A percentile compares a stretch with the other conserved stretches of the same genome.
These are phyloP conservation scores for Vireo altiloquus DNA, from an alignment of 2,113 vertebrate species.

Conservation along the genomic window DNA sequence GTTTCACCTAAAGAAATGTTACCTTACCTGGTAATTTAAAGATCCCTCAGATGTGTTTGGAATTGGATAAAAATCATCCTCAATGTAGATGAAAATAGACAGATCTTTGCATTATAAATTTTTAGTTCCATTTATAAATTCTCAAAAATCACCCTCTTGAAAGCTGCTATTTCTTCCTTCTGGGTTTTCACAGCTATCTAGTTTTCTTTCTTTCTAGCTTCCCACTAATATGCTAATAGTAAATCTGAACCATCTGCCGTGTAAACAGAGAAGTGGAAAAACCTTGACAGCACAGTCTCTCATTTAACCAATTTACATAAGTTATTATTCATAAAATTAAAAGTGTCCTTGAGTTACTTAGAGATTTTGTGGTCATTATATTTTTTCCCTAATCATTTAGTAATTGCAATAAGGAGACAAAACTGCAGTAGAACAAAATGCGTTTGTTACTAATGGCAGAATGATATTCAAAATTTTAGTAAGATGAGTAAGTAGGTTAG, in stretches of 20 bases:
- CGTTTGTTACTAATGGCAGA: neutral
- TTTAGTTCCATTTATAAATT: neutral
- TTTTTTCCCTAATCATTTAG: neutral
- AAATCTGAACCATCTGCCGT: constrained; percentile 42
- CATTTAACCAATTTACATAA: constrained; percentile 32
- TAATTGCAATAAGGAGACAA: neutral
- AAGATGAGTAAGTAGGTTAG: neutral
- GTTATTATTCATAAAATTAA: constrained; percentile 11
- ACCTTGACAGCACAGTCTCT: neutral
- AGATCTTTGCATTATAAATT: neutral
- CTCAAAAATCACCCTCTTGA: neutral
- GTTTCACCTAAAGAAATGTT: neutral
- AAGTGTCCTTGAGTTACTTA: neutral
- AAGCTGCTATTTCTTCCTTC: neutral
- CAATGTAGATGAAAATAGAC: neutral
- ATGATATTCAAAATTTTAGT: neutral
- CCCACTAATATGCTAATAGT: constrained; percentile 16
- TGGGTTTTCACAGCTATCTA: neutral
- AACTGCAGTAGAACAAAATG: neutral
- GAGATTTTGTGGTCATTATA: neutral
- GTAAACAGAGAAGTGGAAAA: constrained; percentile 28
- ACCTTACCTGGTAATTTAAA: neutral
- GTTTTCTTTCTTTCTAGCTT: neutral
- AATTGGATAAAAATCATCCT: neutral
- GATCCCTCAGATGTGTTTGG: neutral